These are phyloP conservation scores for Eucriotettix oculatus DNA, from an alignment of 2,888 invertebrate genomes.

Conservation along the genomic window DNA sequence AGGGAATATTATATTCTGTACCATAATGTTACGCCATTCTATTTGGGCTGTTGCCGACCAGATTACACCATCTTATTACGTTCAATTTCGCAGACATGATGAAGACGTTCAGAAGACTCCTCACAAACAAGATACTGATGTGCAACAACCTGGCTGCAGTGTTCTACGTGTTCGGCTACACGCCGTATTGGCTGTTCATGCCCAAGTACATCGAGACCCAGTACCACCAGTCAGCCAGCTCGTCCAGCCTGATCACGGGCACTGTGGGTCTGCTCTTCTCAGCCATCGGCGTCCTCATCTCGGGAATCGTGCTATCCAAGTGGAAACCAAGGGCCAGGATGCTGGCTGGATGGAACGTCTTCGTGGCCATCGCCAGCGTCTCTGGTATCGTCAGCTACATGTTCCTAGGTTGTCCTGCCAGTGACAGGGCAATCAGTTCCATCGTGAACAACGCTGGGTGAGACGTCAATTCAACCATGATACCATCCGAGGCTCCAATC, in stretches of 20 bases:
- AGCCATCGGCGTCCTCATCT: slow-evolving; percentile 47
- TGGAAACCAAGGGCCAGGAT: slow-evolving; percentile 47
- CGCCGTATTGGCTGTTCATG: slow-evolving; percentile 64
- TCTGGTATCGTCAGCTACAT: slow-evolving; percentile 45
- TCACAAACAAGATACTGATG: slow-evolving; percentile 49
- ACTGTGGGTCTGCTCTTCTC: slow-evolving; percentile 52
- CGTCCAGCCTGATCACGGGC: slow-evolving; percentile 53
- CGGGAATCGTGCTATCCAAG: slow-evolving; percentile 46
- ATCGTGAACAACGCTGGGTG: slow-evolving; percentile 27
- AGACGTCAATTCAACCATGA: slow-evolving; percentile 11
- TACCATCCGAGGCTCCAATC: not conserved
- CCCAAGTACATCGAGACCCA: slow-evolving; percentile 73
- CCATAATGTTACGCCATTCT: no score
- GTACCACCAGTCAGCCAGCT: slow-evolving; percentile 57
- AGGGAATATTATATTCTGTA: no score
- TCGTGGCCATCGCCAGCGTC: slow-evolving; percentile 43
- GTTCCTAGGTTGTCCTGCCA: slow-evolving; percentile 46
- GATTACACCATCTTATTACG: slow-evolving; percentile 7
- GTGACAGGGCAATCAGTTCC: slow-evolving; percentile 33
- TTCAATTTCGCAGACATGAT: slow-evolving; percentile 42
- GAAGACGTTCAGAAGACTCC: slow-evolving; percentile 40
- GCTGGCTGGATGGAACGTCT: slow-evolving; percentile 51
- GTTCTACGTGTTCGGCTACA: slow-evolving; percentile 52
- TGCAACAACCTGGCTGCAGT: slow-evolving; percentile 56
- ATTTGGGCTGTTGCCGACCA: no score